Evolutionary conservation across 2,113 vertebrate genomes (phyloP), one percentile per base, ranked within the genome.

Genomic region (Aegithalos caudatus): DNA sequence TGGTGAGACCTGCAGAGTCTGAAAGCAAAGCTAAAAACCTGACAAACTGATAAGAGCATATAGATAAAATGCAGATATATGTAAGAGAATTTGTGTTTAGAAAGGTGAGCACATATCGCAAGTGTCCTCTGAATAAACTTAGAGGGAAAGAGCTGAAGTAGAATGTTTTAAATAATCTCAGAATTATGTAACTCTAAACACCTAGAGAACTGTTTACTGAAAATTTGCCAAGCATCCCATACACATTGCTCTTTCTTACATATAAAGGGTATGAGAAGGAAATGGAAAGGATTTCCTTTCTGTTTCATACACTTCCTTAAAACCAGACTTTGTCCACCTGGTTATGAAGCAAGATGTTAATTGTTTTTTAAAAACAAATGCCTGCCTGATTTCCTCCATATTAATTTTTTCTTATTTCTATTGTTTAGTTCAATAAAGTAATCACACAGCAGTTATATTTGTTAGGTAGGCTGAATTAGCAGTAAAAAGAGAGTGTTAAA

Each of bases 261-360:
- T 44, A 57, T 35, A 27, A 94, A 74, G 81, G 31, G n/a, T 35
- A 88, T 64, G 71, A 44, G 92, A 93, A 96, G 95, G 92, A 97
- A 95, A 92, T 45, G 13, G 86, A 84, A 95, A 96, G 94, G 92
- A 94, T 96, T 95, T 96, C 97, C 94, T 93, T 62, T 88, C 66
- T 91, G 88, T 94, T 96, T 95, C 92, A 58, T 83, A 69, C 38
- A 69, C 87, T 94, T 97, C 92, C 93, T 23, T 37, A 92, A 94
- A 92, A 88, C 54, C 48, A 95, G 88, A 81, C 89, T 67, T 90
- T 76, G 73, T 83, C 90, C 70, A 96, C 91, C 90, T 96, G 90
- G 92, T 67, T 79, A 92, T 88, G 54, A 91, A 94, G 86, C 69
- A 84, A 84, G 5, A 67, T 74, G 44, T 35, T 78, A 56, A 31